A percentile compares a stretch with the other conserved stretches of the same genome.
Evolutionary conservation across 2,888 invertebrate genomes (phyloP).

Genomic region (Holacanthella duospinosa): DNA sequence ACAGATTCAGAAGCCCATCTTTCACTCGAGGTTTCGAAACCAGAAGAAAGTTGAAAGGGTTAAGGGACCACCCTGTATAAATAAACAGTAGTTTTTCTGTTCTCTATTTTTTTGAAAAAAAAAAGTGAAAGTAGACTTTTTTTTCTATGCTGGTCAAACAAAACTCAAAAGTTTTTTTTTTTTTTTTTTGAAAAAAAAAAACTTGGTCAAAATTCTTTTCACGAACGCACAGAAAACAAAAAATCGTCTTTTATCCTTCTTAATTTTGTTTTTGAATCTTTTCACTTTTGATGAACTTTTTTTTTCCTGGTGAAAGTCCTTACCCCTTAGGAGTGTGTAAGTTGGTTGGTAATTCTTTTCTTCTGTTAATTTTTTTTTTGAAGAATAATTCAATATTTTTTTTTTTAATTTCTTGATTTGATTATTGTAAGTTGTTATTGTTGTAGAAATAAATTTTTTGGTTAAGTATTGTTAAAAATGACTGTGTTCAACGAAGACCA

Average conservation of each 20-base stretch:
- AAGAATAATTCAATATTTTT: no score
- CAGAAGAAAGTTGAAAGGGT: slow-evolving; percentile 2
- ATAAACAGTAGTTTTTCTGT: neutral
- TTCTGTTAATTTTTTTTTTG: neutral
- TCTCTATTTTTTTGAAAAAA: no score
- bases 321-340: no score
- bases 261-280: neutral
- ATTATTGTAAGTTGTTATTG: neutral
- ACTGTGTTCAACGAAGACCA: neutral
- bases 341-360: neutral
- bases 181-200: neutral
- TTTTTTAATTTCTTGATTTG: neutral
- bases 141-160: neutral
- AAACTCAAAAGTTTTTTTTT: neutral
- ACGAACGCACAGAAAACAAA: neutral
- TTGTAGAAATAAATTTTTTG: neutral
- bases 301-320: no score
- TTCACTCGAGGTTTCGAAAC: slow-evolving; percentile 11
- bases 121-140: neutral
- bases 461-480: neutral
- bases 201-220: neutral
- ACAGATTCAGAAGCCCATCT: slow-evolving; percentile 19
- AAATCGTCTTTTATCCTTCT: neutral
- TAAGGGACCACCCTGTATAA: neutral
- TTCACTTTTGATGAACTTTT: neutral